Conservation (phyloP, 2,113 vertebrate genomes). For the Sciurus niger region DNA sequence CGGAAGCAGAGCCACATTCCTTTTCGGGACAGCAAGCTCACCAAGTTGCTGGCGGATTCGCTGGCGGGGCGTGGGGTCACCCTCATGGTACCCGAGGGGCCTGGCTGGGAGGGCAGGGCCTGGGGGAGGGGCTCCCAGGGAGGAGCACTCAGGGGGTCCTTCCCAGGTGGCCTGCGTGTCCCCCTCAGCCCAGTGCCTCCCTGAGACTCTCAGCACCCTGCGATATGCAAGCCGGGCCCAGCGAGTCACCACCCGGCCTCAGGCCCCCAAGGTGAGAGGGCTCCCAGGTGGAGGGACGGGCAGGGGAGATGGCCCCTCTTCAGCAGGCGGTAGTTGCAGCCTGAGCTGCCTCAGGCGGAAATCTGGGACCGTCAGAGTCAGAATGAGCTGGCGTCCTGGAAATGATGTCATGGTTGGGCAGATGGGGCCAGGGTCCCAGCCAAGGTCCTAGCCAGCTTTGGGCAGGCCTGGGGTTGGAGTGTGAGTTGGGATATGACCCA, state of each 20-base stretch:
- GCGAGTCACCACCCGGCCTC: constrained; percentile 86
- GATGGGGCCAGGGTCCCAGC: background rate
- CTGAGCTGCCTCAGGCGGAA: background rate
- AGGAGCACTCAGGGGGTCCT: background rate
- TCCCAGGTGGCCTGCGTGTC: constrained; percentile 91
- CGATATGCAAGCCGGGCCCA: constrained; percentile 88
- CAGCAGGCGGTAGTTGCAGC: background rate
- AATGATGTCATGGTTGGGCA: background rate
- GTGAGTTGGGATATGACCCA: background rate
- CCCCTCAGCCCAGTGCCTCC: constrained; percentile 86
- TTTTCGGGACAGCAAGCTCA: constrained; percentile 92
- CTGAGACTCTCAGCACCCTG: constrained; percentile 89
- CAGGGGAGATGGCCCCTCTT: rapidly evolving
- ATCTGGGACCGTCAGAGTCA: background rate
- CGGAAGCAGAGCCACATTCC: constrained; percentile 87
- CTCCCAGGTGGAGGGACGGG: background rate
- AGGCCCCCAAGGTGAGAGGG: constrained; percentile 83
- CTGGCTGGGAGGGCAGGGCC: constrained; percentile 9
- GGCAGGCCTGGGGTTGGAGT: background rate
- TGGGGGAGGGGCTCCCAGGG: background rate
- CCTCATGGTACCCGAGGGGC: constrained; percentile 85
- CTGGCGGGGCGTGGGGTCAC: constrained; percentile 87
- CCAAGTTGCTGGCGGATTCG: constrained; percentile 89
- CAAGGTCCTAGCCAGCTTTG: background rate
- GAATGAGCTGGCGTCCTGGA: background rate